Evolutionary conservation across 1,140 invertebrate genomes (phyloP), one percentile per base, ranked within the genome.

Genomic region (Drosophila mayri): DNA sequence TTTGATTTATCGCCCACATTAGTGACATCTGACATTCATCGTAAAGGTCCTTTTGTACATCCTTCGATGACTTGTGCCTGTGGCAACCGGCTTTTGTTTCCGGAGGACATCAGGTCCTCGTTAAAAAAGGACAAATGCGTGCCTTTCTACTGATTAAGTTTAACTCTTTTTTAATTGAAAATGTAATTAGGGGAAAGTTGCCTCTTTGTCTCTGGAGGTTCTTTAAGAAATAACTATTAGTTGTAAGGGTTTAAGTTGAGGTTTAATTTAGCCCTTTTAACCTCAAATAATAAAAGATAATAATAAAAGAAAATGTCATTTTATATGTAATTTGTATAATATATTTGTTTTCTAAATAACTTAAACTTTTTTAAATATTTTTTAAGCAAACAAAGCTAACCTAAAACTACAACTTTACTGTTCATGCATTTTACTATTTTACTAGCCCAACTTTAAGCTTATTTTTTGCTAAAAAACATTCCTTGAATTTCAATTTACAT

Each of bases 1-100:
- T 76, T 58, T 76, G 73, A 76, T 76, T 76, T 76, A 76, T 76
- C 44, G 44, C 38, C 60, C 50, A 55, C 52, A 76, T 76, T 76
- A 67, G 66, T 47, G 54, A 60, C 65, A 70, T 55, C 41, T 70
- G 50, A 30, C 41, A 43, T 54, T 37, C 40, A 44, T 20, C 22
- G 12, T 25, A 28, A 25, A 49, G 52, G 22, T 30, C 37, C 20
- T n/a, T 16, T 14, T 14, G 50, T 22, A 55, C 35, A 22, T 38
- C 20, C 65, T 49, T 22, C 71, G 54, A 67, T 76, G 74, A 65
- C 64, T 66, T 38, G 58, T 20, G 41, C 32, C 32, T 4, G 32
- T 12, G 46, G 37, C 57, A 60, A 46, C 44, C 30, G 58, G 30
- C 41, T 30, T 66, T 66, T 66, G 55, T 61, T 61, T 25, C 30